Conservation (phyloP, 2,113 vertebrate genomes). For the Hydrolagus affinis region DNA sequence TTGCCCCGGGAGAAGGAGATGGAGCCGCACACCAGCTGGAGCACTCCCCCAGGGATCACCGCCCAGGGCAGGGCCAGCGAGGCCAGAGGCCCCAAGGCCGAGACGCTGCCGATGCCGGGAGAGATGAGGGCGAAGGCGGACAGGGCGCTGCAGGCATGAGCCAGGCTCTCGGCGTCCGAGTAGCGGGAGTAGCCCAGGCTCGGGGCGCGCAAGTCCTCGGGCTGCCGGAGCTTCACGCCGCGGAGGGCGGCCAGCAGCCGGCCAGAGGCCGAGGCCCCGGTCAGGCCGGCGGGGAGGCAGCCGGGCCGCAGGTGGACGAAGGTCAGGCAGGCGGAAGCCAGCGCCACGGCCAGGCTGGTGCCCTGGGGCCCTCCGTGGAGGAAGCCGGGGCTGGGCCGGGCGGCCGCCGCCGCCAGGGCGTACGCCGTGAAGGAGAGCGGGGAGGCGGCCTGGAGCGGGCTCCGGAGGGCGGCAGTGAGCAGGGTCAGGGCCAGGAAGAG, state of each 20-base stretch:
- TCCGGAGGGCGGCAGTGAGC: constrained; percentile 55
- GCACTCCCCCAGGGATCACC: constrained; percentile 65
- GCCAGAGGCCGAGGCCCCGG: constrained; percentile 49
- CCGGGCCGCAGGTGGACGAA: constrained; percentile 57
- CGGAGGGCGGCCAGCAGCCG: constrained; percentile 45
- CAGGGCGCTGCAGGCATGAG: constrained; percentile 63
- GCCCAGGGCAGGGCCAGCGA: constrained; percentile 69
- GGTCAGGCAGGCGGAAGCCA: constrained; percentile 54
- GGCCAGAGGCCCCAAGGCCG: constrained; percentile 47
- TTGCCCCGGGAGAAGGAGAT: constrained; percentile 75
- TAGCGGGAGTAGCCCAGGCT: constrained; percentile 75
- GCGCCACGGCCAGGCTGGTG: constrained; percentile 62
- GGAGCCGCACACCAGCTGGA: constrained; percentile 60
- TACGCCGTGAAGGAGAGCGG: constrained; percentile 62
- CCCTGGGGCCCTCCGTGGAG: constrained; percentile 66
- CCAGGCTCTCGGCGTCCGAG: constrained; percentile 66
- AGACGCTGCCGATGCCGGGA: constrained; percentile 36
- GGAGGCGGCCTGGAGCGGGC: constrained; percentile 60
- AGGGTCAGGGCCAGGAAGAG: constrained; percentile 63
- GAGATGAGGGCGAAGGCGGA: constrained; percentile 66
- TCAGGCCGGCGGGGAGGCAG: constrained; percentile 47
- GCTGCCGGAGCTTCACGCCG: constrained; percentile 51
- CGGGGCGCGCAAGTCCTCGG: constrained; percentile 55
- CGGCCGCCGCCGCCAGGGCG: constrained; percentile 61
- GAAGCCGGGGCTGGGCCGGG: constrained; percentile 51